A percentile compares a stretch with the other conserved stretches of the same genome.
Conservation (phyloP, 2,888 invertebrate genomes). For the Dryococelus australis region DNA sequence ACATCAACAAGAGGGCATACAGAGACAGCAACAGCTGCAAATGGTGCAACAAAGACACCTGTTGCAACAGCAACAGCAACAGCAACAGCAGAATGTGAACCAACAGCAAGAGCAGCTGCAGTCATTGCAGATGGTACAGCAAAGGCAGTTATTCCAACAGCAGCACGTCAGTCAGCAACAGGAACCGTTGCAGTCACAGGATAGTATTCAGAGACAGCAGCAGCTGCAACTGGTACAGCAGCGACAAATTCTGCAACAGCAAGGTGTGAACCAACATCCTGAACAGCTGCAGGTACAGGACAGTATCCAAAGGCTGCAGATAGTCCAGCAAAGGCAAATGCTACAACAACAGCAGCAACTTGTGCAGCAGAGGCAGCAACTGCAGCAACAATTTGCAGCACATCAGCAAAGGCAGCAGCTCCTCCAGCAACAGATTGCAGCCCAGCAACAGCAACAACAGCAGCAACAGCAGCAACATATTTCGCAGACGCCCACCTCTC, state of each 20-base stretch:
- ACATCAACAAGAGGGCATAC: constrained; percentile 31
- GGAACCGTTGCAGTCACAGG: constrained; percentile 46
- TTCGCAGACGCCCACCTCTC: constrained; percentile 59
- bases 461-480: constrained; percentile 52
- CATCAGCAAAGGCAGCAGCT: constrained; percentile 36
- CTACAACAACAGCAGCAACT: constrained; percentile 55
- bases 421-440: constrained; percentile 43
- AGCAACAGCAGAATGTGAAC: constrained; percentile 24
- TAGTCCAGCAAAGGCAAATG: constrained; percentile 58
- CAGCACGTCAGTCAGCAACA: constrained; percentile 57
- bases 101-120: background rate
- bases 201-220: constrained; percentile 47
- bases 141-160: constrained; percentile 53
- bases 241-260: constrained; percentile 45
- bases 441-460: constrained; percentile 42
- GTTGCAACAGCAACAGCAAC: constrained; percentile 55
- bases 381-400: background rate
- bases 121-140: constrained; percentile 34
- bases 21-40: constrained; percentile 56
- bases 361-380: constrained; percentile 24
- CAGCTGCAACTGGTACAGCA: constrained; percentile 44
- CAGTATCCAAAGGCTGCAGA: constrained; percentile 57
- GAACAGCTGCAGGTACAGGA: constrained; percentile 56
- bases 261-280: constrained; percentile 55
- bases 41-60: constrained; percentile 49